Base-by-base conservation (phyloP, 2,113 vertebrate species). In the Blennius ocellaris region DNA sequence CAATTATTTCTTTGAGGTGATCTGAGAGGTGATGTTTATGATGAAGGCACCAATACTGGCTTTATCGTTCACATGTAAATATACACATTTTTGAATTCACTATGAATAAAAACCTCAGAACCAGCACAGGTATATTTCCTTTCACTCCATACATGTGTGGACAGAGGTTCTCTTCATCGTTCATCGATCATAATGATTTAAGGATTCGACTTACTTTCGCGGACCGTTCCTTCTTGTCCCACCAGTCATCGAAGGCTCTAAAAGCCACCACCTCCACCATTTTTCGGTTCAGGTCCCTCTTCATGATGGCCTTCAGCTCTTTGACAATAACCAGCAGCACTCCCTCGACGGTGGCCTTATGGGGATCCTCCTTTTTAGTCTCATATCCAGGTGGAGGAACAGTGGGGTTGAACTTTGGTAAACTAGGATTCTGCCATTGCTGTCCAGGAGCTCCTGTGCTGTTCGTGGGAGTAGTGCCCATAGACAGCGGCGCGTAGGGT, bases 211-310 rank as follows among this genome's bases (percentile, higher is more conserved):
- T 44, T 84, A 97, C 98, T 95, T 99, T 99, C 45, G 97, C 97
- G 7, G 96, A 95, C 36, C 94, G 95, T 5, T 99, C 97, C 81
- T 99, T 97, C 91, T 96, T 98, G 61, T 97, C 97, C 98, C 98
- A 99, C 98, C 98, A 99, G 51, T 99, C 97, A 3, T 99, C 98
- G 0, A 99, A 99, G 1, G 97, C 96, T 81, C 97, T 94, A 67
- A 99, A 99, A 0, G 98, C 98, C 67, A 99, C 97, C 89, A 98
- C 96, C 90, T 99, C 98, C 43, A 99, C 98, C 97, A 99, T 99
- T 91, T 99, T 99, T 55, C 96, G 94, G 89, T 98, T 99, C 71
- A 99, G 93, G 92, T 99, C 98, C 52, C 96, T 94, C 89, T 99
- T 99, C 98, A 99, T 99, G 91, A 98, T 98, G 82, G 96, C 96